phyloP scores from a whole-genome alignment of 2,888 invertebrate species.

The Ypsolopha scabrella region DNA sequence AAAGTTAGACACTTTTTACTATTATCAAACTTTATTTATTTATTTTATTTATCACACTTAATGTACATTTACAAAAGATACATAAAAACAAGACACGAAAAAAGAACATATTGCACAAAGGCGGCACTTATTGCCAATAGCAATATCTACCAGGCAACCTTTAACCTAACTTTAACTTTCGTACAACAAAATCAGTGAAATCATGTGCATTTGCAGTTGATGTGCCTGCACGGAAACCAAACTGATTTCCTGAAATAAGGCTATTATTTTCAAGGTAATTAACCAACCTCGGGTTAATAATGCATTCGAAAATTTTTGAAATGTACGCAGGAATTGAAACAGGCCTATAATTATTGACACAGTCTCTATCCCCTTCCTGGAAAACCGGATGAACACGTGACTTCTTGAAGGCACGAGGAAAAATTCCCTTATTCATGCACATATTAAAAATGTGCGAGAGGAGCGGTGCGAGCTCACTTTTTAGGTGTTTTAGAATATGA shows the following conservation, averaged over 20 bases:
- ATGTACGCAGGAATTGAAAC: background rate
- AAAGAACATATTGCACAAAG: too few species aligned
- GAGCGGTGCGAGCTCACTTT: background rate
- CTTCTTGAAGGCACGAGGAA: slow-evolving; percentile 1
- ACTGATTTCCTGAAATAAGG: background rate
- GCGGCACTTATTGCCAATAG: too few species aligned
- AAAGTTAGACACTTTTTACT: too few species aligned
- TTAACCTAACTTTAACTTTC: too few species aligned
- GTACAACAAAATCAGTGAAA: too few species aligned
- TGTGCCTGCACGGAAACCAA: background rate
- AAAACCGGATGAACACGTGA: slow-evolving; percentile 1
- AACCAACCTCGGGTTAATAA: background rate
- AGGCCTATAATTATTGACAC: background rate
- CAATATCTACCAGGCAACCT: too few species aligned
- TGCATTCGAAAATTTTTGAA: background rate
- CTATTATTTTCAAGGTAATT: too few species aligned
- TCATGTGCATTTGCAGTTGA: background rate
- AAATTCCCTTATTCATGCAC: background rate
- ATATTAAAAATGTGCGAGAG: background rate
- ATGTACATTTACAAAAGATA: too few species aligned
- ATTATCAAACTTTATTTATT: too few species aligned
- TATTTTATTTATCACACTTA: too few species aligned
- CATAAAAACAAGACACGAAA: too few species aligned
- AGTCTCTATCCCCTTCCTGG: background rate
- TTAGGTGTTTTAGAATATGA: background rate